Base-by-base conservation (phyloP, 2,888 invertebrate genomes). In the Idaea aversata region DNA sequence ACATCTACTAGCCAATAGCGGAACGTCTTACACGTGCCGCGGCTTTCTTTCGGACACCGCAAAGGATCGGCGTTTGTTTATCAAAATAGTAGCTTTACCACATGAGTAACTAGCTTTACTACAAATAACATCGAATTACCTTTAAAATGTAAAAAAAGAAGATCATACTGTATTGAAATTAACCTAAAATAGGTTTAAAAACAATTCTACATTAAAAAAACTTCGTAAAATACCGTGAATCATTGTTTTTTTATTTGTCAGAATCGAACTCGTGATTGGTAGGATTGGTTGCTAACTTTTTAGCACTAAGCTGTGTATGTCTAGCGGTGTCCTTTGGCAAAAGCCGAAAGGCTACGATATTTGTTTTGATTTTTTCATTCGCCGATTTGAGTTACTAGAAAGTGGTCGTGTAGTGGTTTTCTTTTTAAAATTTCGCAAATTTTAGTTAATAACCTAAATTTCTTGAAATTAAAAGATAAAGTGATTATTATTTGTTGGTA, bases 301-400 rank as follows among this genome's bases (percentile, higher is more conserved):
- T 57, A 57, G 13, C 57, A 57, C 57, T 57, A 57, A 3, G 3
- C 15, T 5, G 15, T 57, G 10, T 57, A 57, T 5, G 15, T 15
- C 68, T 63, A 77, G 75, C 76, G 65, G 67, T 67, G 60, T 63
- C 68, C 65, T 72, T 72, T 72, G 67, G 64, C 3, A 34, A 65
- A 67, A 57, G 65, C 66, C 72, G 68, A 65, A 68, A 71, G 62
- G 61, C 62, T 34, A 38, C 59, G 62, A 57, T 7, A 57, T 60
- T 10, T 15, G 61, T 57, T 68, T 69, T 66, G 47, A 47, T 38
- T 61, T 47, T 59, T 47, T 66, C 68, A 72, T 68, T 72, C 67
- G 64, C 59, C 59, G 66, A 60, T 62, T 7, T 59, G 61, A n/a
- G 58, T 57, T 70, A 34, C 38, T 5, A 0, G 62, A n/a, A 65